Base-by-base conservation (phyloP, 2,888 invertebrate genomes). In the Phyllotreta cruciferae region DNA sequence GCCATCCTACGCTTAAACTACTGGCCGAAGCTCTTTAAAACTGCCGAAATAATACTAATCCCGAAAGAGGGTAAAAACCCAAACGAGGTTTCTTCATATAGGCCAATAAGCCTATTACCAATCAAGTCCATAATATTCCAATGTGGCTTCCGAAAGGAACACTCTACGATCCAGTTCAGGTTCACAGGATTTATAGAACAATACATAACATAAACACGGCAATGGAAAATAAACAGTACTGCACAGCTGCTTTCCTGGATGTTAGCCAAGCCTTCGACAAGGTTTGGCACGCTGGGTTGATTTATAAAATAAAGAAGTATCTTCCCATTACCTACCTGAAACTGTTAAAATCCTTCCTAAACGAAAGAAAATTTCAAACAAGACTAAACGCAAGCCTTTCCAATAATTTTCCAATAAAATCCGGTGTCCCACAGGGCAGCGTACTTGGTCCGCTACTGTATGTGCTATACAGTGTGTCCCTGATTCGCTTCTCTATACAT, bases 41-140 rank as follows among this genome's bases (percentile, higher is more conserved):
- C 62, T 53, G 11, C 41, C 45, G 50, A 63, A 42, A 64, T 62
- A 42, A 24, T 56, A 57, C 9, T 53, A 38, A 62, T 45, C n/a
- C n/a, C n/a, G n/a, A n/a, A n/a, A n/a, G n/a, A n/a, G n/a, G n/a
- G n/a, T n/a, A n/a, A n/a, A n/a, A 41, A 54, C 10, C 41, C 13
- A 53, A 39, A 53, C 53, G 24, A 13, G 13, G 39, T 53, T 24
- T 53, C 38, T 39, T 53, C 53, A 39, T 53, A 39, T 53, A 13
- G 53, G 9, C 13, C 14, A 9, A 53, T 53, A 13, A 53, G 38
- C 54, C 42, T 54, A 54, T 35, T 41, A 35, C 24, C 24, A 54
- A 54, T 54, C 42, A 24, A 41, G 54, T 54, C 54, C 24, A 41
- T 41, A 35, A 35, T 41, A 24, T 42, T 54, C 6, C 45, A 45